These are phyloP conservation scores for Gallinago undulata DNA, from an alignment of 2,113 vertebrate species.

Conservation along the genomic window DNA sequence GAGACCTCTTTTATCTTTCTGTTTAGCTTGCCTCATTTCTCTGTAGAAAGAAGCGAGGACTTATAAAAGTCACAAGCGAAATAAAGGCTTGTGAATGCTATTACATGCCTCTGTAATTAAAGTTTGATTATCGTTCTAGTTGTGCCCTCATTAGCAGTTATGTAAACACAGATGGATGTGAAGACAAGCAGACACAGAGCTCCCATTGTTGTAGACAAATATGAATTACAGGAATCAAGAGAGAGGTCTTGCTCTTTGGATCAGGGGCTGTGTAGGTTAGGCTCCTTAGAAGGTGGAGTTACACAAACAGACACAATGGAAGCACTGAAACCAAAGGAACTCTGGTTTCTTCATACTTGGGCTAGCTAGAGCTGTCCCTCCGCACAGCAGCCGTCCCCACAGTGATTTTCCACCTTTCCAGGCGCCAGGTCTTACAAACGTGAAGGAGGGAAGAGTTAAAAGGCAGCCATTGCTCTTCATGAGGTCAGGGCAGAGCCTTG, in stretches of 20 bases:
- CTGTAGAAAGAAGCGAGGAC: not conserved
- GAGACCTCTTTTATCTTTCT: not conserved
- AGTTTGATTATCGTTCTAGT: constrained; percentile 11
- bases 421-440: not conserved
- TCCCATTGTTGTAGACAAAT: not conserved
- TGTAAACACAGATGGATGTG: constrained; percentile 33
- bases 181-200: constrained; percentile 32
- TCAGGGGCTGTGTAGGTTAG: not conserved
- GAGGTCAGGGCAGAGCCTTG: not conserved
- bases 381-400: not conserved
- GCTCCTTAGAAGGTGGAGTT: not conserved
- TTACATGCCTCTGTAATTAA: constrained; percentile 8
- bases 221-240: not conserved
- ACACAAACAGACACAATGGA: not conserved
- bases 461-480: not conserved
- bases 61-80: not conserved
- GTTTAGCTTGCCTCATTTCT: not conserved
- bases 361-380: not conserved
- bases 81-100: not conserved
- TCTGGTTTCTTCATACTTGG: not conserved
- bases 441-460: not conserved
- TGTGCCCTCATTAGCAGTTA: not conserved
- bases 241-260: not conserved
- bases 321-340: not conserved
- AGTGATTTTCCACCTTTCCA: not conserved